These are phyloP conservation scores for Hycleus cichorii DNA, from an alignment of 1,140 invertebrate species.

Conservation along the genomic window DNA sequence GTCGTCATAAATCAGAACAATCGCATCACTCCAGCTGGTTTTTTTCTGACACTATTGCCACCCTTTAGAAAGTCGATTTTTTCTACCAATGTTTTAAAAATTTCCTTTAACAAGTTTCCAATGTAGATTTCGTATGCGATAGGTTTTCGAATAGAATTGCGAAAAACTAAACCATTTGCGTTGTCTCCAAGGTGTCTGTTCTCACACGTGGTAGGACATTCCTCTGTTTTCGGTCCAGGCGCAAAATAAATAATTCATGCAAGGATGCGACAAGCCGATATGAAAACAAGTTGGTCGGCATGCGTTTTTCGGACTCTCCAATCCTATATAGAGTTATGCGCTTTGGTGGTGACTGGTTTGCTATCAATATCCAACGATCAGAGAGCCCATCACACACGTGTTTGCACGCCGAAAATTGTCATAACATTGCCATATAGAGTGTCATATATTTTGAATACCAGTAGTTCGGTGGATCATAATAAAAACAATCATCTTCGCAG, in stretches of 20 bases:
- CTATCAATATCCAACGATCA: conserved; percentile 29
- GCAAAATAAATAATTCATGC: conserved; percentile 29
- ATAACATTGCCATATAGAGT: conserved; percentile 14
- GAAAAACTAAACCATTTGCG: neutral
- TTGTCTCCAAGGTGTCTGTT: conserved; percentile 9
- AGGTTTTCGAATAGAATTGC: too few species aligned
- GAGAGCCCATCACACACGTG: conserved; percentile 19
- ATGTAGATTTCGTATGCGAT: too few species aligned
- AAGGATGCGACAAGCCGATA: conserved; percentile 25
- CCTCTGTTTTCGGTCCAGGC: conserved; percentile 6
- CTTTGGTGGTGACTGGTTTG: conserved; percentile 15
- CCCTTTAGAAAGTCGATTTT: too few species aligned
- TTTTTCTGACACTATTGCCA: too few species aligned
- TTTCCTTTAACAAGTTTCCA: too few species aligned
- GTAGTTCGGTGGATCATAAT: too few species aligned
- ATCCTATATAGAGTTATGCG: conserved; percentile 32
- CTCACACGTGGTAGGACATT: conserved; percentile 11
- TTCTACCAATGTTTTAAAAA: too few species aligned
- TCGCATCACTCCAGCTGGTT: too few species aligned
- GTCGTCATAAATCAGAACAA: too few species aligned
- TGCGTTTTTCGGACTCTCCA: conserved; percentile 35
- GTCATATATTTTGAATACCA: too few species aligned
- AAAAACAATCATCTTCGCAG: too few species aligned
- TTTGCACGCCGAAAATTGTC: conserved; percentile 22
- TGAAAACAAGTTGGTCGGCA: conserved; percentile 33